Conservation (phyloP, 1,140 invertebrate genomes). For the Rhyacophila brunnea region DNA sequence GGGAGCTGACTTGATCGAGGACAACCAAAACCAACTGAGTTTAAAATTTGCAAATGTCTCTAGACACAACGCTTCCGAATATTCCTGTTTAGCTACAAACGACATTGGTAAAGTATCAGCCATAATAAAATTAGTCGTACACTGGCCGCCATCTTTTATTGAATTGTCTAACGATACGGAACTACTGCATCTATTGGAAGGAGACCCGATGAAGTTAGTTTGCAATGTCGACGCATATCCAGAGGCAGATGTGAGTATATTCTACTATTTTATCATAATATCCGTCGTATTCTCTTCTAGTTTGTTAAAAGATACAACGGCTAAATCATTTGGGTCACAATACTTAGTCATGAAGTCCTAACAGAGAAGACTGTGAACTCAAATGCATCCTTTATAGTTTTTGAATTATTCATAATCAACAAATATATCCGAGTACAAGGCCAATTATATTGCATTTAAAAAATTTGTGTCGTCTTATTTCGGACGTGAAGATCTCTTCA, state of each 20-base stretch:
- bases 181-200: slow-evolving; percentile 32
- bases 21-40: not conserved
- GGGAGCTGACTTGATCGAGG: slow-evolving; percentile 6
- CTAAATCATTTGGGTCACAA: no score
- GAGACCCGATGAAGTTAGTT: slow-evolving; percentile 40
- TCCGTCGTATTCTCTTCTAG: no score
- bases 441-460: no score
- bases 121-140: slow-evolving; percentile 36
- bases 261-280: not conserved
- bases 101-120: slow-evolving; percentile 37
- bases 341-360: no score
- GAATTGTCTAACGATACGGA: slow-evolving; percentile 2
- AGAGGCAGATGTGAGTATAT: slow-evolving; percentile 40
- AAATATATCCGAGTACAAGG: no score
- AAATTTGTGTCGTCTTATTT: no score
- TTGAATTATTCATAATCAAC: no score
- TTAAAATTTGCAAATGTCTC: slow-evolving; percentile 40
- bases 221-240: slow-evolving; percentile 48
- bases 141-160: slow-evolving; percentile 41
- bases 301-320: no score
- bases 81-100: slow-evolving; percentile 45
- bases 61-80: slow-evolving; percentile 38
- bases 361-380: no score
- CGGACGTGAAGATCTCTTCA: no score
- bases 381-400: no score